These are phyloP conservation scores for Gulo gulo DNA, from an alignment of 2,113 vertebrate genomes.

Conservation along the genomic window DNA sequence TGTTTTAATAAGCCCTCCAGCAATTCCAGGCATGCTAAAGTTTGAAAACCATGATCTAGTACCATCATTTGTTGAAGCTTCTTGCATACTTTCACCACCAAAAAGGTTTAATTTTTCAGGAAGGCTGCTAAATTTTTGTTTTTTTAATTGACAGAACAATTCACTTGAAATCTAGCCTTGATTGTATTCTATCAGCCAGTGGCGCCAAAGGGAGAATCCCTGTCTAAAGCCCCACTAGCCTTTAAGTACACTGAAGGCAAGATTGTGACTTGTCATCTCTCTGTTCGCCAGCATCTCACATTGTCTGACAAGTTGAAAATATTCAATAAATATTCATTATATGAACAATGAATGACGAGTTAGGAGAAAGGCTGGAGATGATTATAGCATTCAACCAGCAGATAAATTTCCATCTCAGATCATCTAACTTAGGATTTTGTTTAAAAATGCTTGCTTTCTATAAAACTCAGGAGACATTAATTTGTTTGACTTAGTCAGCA, in stretches of 20 bases:
- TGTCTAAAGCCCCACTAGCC: neutral
- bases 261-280: neutral
- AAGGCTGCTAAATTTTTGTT: neutral
- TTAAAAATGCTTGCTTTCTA: constrained; percentile 29
- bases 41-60: constrained; percentile 23
- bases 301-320: constrained; percentile 40
- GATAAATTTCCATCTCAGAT: constrained; percentile 24
- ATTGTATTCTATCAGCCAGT: neutral
- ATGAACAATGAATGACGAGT: constrained; percentile 42
- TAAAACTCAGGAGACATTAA: constrained; percentile 16
- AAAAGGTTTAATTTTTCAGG: constrained; percentile 2
- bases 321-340: constrained; percentile 52
- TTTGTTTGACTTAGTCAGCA: constrained; percentile 56
- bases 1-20: neutral
- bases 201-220: neutral
- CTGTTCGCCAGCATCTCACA: neutral
- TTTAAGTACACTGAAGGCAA: neutral
- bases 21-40: neutral
- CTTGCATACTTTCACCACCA: neutral
- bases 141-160: constrained; percentile 1
- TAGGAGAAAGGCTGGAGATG: constrained; percentile 13
- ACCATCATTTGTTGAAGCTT: neutral
- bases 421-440: constrained; percentile 49
- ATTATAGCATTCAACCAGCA: constrained; percentile 27
- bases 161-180: neutral